Evolutionary conservation across 2,888 invertebrate genomes (phyloP).

Genomic region (Seladonia tumulorum): DNA sequence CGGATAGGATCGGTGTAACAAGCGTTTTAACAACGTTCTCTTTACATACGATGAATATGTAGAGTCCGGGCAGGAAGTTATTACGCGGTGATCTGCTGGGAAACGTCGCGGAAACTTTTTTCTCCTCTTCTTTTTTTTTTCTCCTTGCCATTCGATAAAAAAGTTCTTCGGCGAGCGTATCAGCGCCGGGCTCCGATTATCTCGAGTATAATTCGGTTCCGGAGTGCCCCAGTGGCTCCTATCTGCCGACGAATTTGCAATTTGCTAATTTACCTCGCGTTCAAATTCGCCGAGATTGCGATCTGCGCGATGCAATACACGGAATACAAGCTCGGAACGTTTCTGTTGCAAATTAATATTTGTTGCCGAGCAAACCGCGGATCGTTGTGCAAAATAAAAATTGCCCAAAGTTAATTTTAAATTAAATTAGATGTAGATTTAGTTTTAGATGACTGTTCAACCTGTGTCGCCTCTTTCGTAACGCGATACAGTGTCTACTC

Average conservation of each 20-base stretch:
- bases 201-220: background rate
- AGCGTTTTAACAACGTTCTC: constrained; percentile 37
- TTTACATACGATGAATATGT: constrained; percentile 57
- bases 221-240: background rate
- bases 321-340: background rate
- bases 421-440: too few species aligned
- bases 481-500: too few species aligned
- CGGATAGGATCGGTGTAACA: constrained; percentile 37
- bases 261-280: background rate
- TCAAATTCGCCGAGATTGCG: background rate
- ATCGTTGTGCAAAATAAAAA: background rate
- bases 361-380: background rate
- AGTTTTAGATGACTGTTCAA: too few species aligned
- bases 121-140: background rate
- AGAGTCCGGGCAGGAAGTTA: constrained; percentile 31
- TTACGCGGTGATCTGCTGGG: constrained; percentile 47
- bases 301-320: background rate
- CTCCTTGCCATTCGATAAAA: constrained; percentile 22
- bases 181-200: constrained; percentile 25
- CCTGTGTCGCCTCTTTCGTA: too few species aligned
- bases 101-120: constrained; percentile 44
- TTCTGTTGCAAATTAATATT: background rate
- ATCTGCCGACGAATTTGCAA: constrained; percentile 4
- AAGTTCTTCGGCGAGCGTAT: constrained; percentile 4
- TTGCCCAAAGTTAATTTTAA: background rate